Conservation (phyloP, 2,113 vertebrate species). For the Rousettus leschenaultii region DNA sequence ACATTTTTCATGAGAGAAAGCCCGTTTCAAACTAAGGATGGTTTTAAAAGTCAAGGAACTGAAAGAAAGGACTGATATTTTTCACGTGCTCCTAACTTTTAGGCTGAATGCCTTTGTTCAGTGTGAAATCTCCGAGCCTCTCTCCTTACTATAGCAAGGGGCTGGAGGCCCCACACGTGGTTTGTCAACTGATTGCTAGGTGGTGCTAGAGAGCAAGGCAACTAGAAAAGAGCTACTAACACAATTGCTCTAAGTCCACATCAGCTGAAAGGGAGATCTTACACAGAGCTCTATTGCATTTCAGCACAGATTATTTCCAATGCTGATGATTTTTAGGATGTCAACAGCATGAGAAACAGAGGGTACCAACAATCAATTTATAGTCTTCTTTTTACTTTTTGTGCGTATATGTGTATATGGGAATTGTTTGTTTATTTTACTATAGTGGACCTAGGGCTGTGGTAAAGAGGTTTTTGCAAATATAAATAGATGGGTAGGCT, state of each 20-base stretch:
- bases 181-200: conserved; percentile 22
- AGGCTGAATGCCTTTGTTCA: background rate
- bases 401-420: background rate
- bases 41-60: conserved; percentile 3
- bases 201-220: conserved; percentile 56
- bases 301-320: background rate
- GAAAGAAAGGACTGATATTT: background rate
- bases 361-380: background rate
- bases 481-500: background rate
- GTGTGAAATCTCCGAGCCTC: background rate
- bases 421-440: background rate
- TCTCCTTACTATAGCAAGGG: background rate
- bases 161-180: background rate
- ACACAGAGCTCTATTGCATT: background rate
- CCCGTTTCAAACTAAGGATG: background rate
- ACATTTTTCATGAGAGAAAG: conserved; percentile 17
- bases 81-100: background rate
- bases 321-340: background rate
- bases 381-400: background rate
- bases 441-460: background rate
- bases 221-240: accelerated
- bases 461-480: background rate
- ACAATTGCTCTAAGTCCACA: background rate
- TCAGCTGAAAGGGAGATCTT: background rate
- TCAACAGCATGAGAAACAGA: background rate